Conservation (phyloP, 1,140 invertebrate genomes). For the Sminthurides bifidus region DNA sequence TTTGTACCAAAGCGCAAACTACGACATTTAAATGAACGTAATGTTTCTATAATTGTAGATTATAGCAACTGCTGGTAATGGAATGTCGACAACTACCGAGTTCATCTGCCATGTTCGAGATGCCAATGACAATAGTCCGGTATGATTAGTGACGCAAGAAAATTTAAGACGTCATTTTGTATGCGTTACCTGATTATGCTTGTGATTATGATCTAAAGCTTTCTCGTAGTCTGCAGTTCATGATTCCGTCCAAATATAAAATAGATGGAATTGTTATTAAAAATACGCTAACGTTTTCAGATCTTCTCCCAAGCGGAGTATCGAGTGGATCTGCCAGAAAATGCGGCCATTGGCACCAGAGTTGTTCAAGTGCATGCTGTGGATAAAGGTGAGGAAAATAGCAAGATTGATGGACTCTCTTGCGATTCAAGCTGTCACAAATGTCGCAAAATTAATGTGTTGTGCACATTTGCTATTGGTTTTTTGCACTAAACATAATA, state of each 20-base stretch:
- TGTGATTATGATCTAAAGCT: conserved; percentile 35
- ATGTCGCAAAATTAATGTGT: not conserved
- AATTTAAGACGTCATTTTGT: not conserved
- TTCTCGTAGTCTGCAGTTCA: conserved; percentile 46
- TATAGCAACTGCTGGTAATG: conserved; percentile 51
- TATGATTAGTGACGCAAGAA: not conserved
- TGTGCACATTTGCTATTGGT: not conserved
- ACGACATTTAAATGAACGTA: too few relatives aligned
- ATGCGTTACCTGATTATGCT: not conserved
- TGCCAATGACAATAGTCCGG: conserved; percentile 59
- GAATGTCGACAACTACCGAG: conserved; percentile 52
- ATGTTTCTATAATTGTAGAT: too few relatives aligned
- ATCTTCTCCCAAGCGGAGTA: conserved; percentile 61
- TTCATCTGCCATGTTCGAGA: conserved; percentile 72
- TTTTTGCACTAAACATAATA: not conserved
- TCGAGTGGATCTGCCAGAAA: conserved; percentile 60
- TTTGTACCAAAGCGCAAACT: too few relatives aligned
- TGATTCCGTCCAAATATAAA: too few relatives aligned
- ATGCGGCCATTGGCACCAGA: conserved; percentile 58
- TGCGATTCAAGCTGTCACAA: not conserved
- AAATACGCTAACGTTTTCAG: not conserved
- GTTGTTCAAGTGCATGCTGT: conserved; percentile 51
- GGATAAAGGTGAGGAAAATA: conserved; percentile 15
- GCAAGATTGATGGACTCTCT: not conserved
- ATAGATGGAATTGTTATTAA: not conserved